Percentiles rank a stretch among this genome's conserved stretches.
These are phyloP conservation scores for Tympanuchus pallidicinctus DNA, from an alignment of 2,113 vertebrate species.

Conservation along the genomic window DNA sequence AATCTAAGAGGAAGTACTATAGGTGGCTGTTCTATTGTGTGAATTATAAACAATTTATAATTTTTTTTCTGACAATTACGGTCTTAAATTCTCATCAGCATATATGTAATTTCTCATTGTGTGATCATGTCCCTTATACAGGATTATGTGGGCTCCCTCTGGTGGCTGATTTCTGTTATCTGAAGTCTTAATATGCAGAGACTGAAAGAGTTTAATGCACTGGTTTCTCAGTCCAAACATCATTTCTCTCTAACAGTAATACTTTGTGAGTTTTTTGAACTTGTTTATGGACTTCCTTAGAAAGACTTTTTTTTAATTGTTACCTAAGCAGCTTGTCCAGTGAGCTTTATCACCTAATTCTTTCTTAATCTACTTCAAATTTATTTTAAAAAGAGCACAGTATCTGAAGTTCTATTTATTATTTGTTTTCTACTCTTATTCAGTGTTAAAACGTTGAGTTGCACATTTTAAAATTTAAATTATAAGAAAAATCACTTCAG, in stretches of 20 bases:
- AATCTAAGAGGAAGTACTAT: background rate
- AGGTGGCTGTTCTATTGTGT: background rate
- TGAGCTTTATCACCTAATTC: background rate
- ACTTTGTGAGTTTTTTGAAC: background rate
- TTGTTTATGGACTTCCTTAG: background rate
- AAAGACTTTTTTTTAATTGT: background rate
- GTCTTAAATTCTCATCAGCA: background rate
- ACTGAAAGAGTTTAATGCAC: background rate
- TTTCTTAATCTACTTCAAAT: background rate
- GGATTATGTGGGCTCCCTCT: conserved; percentile 45
- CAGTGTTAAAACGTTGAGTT: background rate
- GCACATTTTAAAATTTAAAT: background rate
- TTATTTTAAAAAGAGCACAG: background rate
- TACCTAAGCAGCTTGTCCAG: background rate
- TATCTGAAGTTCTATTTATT: background rate
- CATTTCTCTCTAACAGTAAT: background rate
- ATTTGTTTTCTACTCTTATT: background rate
- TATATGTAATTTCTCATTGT: background rate
- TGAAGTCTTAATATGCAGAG: background rate
- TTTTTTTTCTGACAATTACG: background rate
- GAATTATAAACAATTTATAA: background rate
- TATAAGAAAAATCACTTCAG: background rate
- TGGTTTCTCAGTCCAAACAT: background rate
- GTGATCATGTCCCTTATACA: background rate
- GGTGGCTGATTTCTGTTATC: background rate